Evolutionary conservation across 2,113 vertebrate species (phyloP).

Genomic region (Epinephelus fuscoguttatus): DNA sequence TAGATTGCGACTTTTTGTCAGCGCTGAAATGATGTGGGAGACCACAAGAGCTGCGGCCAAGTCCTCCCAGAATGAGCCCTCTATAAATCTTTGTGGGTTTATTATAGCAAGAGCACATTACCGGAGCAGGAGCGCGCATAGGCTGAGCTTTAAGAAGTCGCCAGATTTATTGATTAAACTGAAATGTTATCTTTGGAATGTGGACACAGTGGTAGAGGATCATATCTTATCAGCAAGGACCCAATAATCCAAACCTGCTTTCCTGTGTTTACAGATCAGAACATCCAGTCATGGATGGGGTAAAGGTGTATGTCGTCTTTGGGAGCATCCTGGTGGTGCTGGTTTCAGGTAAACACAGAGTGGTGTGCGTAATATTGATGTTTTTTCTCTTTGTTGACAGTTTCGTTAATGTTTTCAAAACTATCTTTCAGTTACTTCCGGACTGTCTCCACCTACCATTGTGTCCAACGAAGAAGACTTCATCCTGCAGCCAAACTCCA

Average conservation of each 20-base stretch:
- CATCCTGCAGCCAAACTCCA: constrained; percentile 85
- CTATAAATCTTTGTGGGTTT: background rate
- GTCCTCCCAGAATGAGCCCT: background rate
- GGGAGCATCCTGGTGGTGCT: constrained; percentile 82
- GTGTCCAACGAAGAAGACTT: constrained; percentile 85
- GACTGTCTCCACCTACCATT: constrained; percentile 85
- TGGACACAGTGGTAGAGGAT: constrained; percentile 1
- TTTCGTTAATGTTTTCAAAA: constrained; percentile 25
- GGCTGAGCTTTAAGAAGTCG: background rate
- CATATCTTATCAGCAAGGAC: background rate
- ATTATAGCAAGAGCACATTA: background rate
- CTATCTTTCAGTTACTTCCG: constrained; percentile 68
- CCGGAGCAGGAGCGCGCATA: background rate
- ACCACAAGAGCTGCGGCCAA: constrained; percentile 8
- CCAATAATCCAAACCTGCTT: background rate
- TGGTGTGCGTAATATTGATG: background rate
- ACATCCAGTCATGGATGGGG: constrained; percentile 86
- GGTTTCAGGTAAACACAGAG: constrained; percentile 67
- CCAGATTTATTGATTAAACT: constrained; percentile 14
- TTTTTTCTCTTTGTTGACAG: background rate
- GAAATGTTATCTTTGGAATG: background rate
- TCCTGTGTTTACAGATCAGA: constrained; percentile 73
- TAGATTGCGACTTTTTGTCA: background rate
- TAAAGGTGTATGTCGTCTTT: constrained; percentile 79
- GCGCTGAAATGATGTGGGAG: background rate